A percentile compares a stretch with the other conserved stretches of the same genome.
These are phyloP conservation scores for Chaetodon trifasciatus DNA, from an alignment of 2,797 vertebrate genomes.

Conservation along the genomic window DNA sequence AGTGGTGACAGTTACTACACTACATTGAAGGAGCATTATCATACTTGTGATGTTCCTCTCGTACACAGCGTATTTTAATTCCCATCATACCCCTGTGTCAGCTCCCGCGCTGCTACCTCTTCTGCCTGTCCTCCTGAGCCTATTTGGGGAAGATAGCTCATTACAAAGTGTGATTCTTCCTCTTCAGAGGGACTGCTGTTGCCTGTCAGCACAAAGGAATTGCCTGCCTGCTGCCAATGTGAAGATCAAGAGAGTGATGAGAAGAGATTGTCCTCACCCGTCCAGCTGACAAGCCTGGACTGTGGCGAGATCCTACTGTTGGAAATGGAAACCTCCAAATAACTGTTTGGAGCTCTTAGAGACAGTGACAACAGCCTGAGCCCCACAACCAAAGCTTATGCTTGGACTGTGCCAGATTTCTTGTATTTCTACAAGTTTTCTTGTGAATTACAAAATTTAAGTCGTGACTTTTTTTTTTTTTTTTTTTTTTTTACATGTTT, in stretches of 20 bases:
- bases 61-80: slow-evolving; percentile 47
- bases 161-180: slow-evolving; percentile 76
- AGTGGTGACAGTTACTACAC: slow-evolving; percentile 6
- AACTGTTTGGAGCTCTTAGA: slow-evolving; percentile 1
- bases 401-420: neutral
- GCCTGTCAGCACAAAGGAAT: slow-evolving; percentile 72
- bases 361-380: neutral
- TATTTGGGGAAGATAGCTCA: slow-evolving; percentile 58
- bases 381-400: neutral
- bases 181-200: slow-evolving; percentile 59
- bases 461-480: no score
- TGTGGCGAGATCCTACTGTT: slow-evolving; percentile 2
- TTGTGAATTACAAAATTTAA: neutral
- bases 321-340: slow-evolving; percentile 14
- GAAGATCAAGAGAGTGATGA: slow-evolving; percentile 67
- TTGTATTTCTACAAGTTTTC: neutral
- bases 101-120: slow-evolving; percentile 32
- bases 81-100: slow-evolving; percentile 51
- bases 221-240: slow-evolving; percentile 67
- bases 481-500: neutral
- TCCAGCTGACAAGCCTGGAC: slow-evolving; percentile 35
- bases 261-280: slow-evolving; percentile 39
- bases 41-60: slow-evolving; percentile 44
- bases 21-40: slow-evolving; percentile 18
- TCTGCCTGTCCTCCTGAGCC: slow-evolving; percentile 33